Evolutionary conservation across 1,140 invertebrate genomes (phyloP).

Genomic region (Tetramorium parvispinum): DNA sequence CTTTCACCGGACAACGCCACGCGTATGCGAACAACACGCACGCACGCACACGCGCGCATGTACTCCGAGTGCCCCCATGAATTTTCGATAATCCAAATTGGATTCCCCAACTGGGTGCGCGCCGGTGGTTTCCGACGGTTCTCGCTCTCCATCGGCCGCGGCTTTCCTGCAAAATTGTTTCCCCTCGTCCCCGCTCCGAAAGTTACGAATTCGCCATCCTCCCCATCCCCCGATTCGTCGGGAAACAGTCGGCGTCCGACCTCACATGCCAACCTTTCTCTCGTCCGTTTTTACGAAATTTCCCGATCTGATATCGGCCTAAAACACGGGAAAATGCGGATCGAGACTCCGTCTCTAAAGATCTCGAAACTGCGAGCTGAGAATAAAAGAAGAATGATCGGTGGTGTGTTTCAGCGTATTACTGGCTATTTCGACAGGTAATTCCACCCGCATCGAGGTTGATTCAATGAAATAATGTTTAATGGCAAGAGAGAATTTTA

Average conservation of each 20-base stretch:
- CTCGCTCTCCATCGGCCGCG: slow-evolving; percentile 45
- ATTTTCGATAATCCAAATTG: slow-evolving; percentile 84
- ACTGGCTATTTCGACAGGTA: not conserved
- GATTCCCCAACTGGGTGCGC: slow-evolving; percentile 78
- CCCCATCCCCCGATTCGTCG: not conserved
- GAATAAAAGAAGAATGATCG: slow-evolving; percentile 29
- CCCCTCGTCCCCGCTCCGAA: not conserved
- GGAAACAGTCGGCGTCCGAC: slow-evolving; percentile 3
- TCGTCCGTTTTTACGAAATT: slow-evolving; percentile 6
- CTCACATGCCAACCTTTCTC: not conserved
- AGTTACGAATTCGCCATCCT: slow-evolving; percentile 55
- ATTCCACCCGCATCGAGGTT: not conserved
- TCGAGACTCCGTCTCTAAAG: slow-evolving; percentile 21
- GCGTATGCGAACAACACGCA: slow-evolving; percentile 68
- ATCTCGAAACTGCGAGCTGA: slow-evolving; percentile 3
- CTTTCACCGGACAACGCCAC: slow-evolving; percentile 70
- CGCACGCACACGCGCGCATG: not conserved
- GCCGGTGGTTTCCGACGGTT: slow-evolving; percentile 35
- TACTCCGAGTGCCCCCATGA: slow-evolving; percentile 75
- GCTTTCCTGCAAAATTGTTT: slow-evolving; percentile 64
- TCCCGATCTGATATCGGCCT: slow-evolving; percentile 5
- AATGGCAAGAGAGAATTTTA: slow-evolving; percentile 5
- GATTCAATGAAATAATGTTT: slow-evolving; percentile 1
- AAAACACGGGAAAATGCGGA: slow-evolving; percentile 48
- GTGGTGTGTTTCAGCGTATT: slow-evolving; percentile 11